These are phyloP conservation scores for Drosophila demipolita DNA, from an alignment of 2,888 invertebrate genomes.

Conservation along the genomic window DNA sequence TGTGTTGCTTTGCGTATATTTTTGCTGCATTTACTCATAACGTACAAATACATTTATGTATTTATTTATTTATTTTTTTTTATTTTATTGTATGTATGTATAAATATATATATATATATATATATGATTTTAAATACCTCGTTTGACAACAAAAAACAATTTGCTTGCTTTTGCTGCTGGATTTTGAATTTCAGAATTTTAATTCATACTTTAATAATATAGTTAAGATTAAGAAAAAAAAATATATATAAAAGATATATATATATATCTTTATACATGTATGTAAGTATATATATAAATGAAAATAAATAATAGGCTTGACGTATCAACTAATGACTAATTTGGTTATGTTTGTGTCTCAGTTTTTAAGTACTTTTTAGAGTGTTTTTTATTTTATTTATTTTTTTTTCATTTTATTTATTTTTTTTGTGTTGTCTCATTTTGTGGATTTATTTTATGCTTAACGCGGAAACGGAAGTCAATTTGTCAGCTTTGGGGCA, in stretches of 20 bases:
- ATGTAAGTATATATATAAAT: constrained; percentile 23
- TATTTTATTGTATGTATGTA: constrained; percentile 18
- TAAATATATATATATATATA: constrained; percentile 13
- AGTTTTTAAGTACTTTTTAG: constrained; percentile 64
- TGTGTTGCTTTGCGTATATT: constrained; percentile 1
- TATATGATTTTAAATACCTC: constrained; percentile 40
- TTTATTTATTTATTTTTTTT: background rate
- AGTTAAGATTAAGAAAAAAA: constrained; percentile 50
- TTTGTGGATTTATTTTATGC: constrained; percentile 28
- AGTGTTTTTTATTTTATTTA: constrained; percentile 22
- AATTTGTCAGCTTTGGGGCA: constrained; percentile 70
- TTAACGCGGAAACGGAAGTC: constrained; percentile 74
- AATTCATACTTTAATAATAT: constrained; percentile 41
- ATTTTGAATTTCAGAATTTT: constrained; percentile 5
- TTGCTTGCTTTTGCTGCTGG: constrained; percentile 17
- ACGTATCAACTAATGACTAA: constrained; percentile 78
- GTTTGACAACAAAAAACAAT: constrained; percentile 29
- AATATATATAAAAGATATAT: constrained; percentile 13
- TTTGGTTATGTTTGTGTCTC: constrained; percentile 74
- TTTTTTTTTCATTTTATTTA: constrained; percentile 26
- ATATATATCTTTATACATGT: constrained; percentile 23
- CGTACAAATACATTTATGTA: constrained; percentile 35
- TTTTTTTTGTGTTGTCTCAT: constrained; percentile 14
- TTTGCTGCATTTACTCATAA: constrained; percentile 22
- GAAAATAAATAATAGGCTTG: constrained; percentile 66